Evolutionary conservation across 2,113 vertebrate genomes (phyloP).

Genomic region (Cyanocitta stelleri): DNA sequence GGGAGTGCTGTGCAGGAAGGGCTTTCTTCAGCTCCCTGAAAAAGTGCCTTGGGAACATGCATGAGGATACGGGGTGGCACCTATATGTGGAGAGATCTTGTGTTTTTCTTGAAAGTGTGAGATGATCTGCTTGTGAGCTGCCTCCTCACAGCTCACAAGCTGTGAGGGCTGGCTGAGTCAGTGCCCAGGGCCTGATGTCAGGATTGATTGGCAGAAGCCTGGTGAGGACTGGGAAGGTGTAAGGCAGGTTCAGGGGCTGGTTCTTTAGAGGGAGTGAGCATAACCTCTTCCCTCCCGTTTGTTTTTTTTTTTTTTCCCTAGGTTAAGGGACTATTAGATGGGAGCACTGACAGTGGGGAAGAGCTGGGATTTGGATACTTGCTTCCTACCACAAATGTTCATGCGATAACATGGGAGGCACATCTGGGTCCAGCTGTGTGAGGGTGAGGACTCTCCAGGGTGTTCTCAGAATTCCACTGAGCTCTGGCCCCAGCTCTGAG

Average conservation of each 20-base stretch:
- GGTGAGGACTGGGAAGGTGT: neutral
- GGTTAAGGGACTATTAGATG: neutral
- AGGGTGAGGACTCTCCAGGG: neutral
- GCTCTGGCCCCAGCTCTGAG: neutral
- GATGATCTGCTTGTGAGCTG: neutral
- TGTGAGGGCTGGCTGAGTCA: neutral
- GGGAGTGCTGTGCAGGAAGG: neutral
- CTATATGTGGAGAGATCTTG: neutral
- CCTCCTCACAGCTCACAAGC: neutral
- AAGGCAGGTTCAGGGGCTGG: neutral
- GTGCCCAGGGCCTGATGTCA: neutral
- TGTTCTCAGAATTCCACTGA: neutral
- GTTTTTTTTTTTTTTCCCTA: accelerated
- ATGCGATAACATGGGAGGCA: neutral
- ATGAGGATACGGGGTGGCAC: neutral
- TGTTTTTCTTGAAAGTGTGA: neutral
- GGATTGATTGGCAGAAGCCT: neutral
- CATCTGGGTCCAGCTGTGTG: neutral
- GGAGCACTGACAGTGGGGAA: neutral
- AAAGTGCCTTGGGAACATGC: neutral
- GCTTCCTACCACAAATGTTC: neutral
- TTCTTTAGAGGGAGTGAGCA: neutral
- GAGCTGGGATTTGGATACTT: neutral
- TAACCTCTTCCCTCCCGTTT: neutral
- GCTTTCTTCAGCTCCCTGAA: neutral